Base-by-base conservation (phyloP, 37 sponge, comb jelly and placozoan species). In the Ephydatia muelleri region DNA sequence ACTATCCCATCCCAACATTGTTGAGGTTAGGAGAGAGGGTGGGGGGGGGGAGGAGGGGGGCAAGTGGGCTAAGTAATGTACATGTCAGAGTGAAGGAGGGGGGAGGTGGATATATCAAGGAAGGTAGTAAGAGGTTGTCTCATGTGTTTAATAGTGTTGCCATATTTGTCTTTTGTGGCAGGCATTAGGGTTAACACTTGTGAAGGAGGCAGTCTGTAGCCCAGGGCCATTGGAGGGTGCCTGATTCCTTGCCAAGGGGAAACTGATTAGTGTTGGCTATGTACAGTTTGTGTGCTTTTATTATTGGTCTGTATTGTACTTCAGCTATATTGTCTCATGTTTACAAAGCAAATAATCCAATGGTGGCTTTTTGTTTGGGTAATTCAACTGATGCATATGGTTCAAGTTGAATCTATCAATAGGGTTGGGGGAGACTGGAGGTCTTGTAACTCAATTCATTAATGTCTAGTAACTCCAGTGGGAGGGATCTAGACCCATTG, bases 1-100 rank as follows among this genome's bases (percentile, higher is more conserved):
- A 77, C 88, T 97, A 27, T 31, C 75, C 8, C 97, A 97, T 77
- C 84, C 88, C 36, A 92, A 95, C 79, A 92, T 97, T 68, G 95
- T 97, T 0, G 80, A 91, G 88, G 95, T 92, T 28, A 2, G 71
- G 69, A 49, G 32, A n/a, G 32, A 8, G 31, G n/a, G 43, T 25
- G 22, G 30, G 36, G 1, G 57, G 57, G 57, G 57, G 57, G 57
- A 14, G 12, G 57, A 14, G 57, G 57, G 57, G 16, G 16, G n/a
- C n/a, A n/a, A n/a, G n/a, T n/a, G n/a, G n/a, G n/a, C n/a, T n/a
- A n/a, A n/a, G n/a, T n/a, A n/a, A n/a, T n/a, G n/a, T n/a, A n/a
- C n/a, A n/a, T n/a, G n/a, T n/a, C n/a, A n/a, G n/a, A n/a, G n/a
- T n/a, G n/a, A n/a, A n/a, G n/a, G n/a, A n/a, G n/a, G n/a, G n/a